phyloP scores from a whole-genome alignment of 2,797 vertebrate genomes.

The Carapus acus region DNA sequence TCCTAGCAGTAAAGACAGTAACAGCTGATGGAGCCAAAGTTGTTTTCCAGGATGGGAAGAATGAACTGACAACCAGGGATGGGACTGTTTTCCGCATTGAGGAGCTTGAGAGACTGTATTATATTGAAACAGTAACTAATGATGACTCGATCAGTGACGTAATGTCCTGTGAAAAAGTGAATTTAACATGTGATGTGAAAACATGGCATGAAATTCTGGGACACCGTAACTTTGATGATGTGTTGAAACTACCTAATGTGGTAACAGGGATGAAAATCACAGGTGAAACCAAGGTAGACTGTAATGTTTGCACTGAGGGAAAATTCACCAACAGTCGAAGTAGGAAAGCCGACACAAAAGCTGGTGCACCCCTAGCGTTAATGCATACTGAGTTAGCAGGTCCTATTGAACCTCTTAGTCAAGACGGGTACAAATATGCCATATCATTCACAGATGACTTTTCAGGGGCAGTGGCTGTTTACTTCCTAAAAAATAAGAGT shows the following conservation, averaged over 20 bases:
- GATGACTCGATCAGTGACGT: background rate
- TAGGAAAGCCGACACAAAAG: too few species aligned
- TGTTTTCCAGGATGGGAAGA: too few species aligned
- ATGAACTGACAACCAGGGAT: constrained; percentile 1
- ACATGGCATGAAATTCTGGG: constrained; percentile 33
- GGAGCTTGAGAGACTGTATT: constrained; percentile 7
- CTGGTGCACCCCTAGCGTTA: too few species aligned
- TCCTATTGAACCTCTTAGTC: too few species aligned
- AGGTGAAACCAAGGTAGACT: constrained; percentile 11
- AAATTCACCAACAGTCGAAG: background rate
- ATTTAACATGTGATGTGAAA: constrained; percentile 24
- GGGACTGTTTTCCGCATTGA: background rate
- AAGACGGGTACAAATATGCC: too few species aligned
- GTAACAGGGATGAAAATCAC: constrained; percentile 19
- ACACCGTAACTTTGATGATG: constrained; percentile 31
- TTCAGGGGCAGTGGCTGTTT: too few species aligned
- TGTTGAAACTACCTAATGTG: too few species aligned
- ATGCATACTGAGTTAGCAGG: too few species aligned
- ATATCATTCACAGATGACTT: too few species aligned
- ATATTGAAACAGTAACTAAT: background rate
- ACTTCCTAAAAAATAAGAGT: too few species aligned
- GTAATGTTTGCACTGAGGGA: background rate
- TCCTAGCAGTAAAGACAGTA: too few species aligned
- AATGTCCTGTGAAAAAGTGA: constrained; percentile 10
- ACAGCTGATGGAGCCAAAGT: too few species aligned